A percentile compares a stretch with the other conserved stretches of the same genome.
These are phyloP conservation scores for Myotis davidii DNA, from an alignment of 2,113 vertebrate species.

Conservation along the genomic window DNA sequence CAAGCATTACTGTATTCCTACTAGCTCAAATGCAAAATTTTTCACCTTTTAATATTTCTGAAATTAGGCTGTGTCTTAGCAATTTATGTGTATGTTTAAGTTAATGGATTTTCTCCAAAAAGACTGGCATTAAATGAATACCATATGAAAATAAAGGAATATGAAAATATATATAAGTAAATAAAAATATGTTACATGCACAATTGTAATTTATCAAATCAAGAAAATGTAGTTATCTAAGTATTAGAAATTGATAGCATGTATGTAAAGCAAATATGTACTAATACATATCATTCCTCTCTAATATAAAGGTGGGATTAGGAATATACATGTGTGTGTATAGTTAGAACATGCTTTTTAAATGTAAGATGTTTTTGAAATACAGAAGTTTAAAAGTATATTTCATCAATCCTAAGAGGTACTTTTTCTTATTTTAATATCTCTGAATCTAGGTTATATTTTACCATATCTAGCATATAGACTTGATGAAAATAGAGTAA, in stretches of 20 bases:
- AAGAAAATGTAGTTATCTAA: background rate
- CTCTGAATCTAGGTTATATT: background rate
- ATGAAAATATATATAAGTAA: background rate
- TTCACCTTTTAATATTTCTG: background rate
- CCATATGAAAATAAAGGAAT: background rate
- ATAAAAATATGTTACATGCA: background rate
- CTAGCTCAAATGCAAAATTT: background rate
- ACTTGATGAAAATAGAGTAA: background rate
- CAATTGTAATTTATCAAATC: background rate
- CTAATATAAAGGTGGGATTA: background rate
- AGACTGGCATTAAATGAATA: constrained; percentile 12
- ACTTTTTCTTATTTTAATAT: constrained; percentile 21
- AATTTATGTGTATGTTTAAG: background rate
- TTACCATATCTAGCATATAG: background rate
- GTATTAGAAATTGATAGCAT: background rate
- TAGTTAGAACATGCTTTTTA: background rate
- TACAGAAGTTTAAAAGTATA: background rate
- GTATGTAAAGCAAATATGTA: background rate
- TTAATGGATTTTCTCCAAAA: background rate
- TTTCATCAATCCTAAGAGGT: background rate
- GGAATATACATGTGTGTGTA: background rate
- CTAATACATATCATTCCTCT: background rate
- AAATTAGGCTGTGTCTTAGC: background rate
- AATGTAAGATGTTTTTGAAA: background rate
- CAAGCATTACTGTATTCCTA: background rate